Evolutionary conservation across 2,888 invertebrate genomes (phyloP), one percentile per base, ranked within the genome.

Genomic region (Acleris literana): DNA sequence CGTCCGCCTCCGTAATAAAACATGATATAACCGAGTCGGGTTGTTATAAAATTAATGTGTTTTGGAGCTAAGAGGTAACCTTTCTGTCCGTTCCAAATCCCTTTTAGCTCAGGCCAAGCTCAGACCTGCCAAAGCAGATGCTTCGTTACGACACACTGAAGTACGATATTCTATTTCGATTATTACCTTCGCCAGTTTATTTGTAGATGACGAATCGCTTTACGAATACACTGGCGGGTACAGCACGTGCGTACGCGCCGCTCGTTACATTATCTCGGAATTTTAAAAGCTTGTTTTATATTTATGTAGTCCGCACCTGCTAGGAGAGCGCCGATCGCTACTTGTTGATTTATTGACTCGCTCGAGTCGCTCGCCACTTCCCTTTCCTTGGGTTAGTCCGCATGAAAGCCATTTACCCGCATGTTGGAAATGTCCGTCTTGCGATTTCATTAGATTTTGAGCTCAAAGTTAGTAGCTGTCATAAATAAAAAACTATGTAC

Each of bases 111-210:
- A 71, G 76, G 84, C 83, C 83, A 79, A 71, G 76, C 51, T 65
- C 55, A 69, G 71, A 80, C 76, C 84, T 88, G 91, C 90, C 91
- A 91, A 85, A 83, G 81, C 79, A 82, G 78, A 82, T 81, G 77
- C 52, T 64, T 55, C 49, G 81, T 90, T 90, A 88, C 90, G 87
- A 88, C 87, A 88, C 86, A 81, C 81, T 84, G 76, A 81, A 83
- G 79, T 83, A 84, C 84, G 83, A 86, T 88, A 87, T 89, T 91
- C 92, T 92, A 92, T 92, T 92, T 92, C 86, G 89, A 92, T 90
- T 90, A 90, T 90, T 92, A 89, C 91, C 91, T 92, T 91, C 89
- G 86, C 80, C 82, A 79, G 88, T 88, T 91, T 92, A 91, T 92
- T 90, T 89, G 84, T 81, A 84, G 85, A 90, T 91, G 92, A 92